Base-by-base conservation (phyloP, 2,888 invertebrate genomes). In the Aplocera efformata region DNA sequence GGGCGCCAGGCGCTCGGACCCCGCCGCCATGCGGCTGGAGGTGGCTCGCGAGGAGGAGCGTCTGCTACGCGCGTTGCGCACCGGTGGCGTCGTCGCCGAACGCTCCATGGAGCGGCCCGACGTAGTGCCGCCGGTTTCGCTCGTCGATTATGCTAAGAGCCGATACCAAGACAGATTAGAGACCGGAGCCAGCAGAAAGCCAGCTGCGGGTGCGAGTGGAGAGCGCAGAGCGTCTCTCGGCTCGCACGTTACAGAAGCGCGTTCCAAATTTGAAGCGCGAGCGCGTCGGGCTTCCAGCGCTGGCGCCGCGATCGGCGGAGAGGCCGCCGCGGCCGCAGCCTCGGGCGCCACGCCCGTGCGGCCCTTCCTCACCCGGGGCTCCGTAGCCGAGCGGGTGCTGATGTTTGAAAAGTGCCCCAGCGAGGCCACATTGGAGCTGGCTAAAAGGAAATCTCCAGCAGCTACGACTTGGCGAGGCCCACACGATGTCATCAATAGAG, bases 371-470 rank as follows among this genome's bases (percentile, higher is more conserved):
- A 96, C 96, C 26, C 91, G 96, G 44, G 97, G 96, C 11, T 96
- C 96, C 3, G 97, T 97, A 1, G 96, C 96, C 11, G 97, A 97
- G 71, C 89, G 96, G 31, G 96, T 96, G 50, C 90, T 96, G 51
- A 95, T 96, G 80, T 97, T 97, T 73, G 97, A 97, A 79, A 93
- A 94, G 76, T 96, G 96, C 66, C 96, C 96, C 23, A 95, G 94
- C 68, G 95, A 94, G 70, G 84, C 93, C 44, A 85, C 93, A 31
- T 73, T 94, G 57, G 93, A 93, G 61, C 66, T 86, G 27, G 88
- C 86, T 27, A 94, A 94, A 71, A 86, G 93, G 51, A 90, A 91
- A 61, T 82, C 90, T 41, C 88, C 85, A 25, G 84, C 80, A 17
- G 85, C 88, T 17, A 79, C 85, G n/a, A 85, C 88, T 27, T 89